Evolutionary conservation across 2,797 vertebrate genomes (phyloP), one percentile per base, ranked within the genome.

Genomic region (Pseudomugil tenellus): DNA sequence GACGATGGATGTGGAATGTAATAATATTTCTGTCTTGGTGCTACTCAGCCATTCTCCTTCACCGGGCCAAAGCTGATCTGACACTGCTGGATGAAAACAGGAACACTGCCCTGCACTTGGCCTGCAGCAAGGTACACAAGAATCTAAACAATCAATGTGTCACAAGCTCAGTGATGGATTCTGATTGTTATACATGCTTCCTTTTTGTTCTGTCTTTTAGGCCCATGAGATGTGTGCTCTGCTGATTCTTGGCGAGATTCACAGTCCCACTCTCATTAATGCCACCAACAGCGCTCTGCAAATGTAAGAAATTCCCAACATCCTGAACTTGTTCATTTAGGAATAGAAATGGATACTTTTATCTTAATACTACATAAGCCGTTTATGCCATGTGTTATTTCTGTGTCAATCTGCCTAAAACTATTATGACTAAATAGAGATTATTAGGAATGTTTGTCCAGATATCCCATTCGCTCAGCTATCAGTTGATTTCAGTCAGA

Each of bases 221-320:
- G 96, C 96, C 84, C 97, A 99, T 93, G 98, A 99, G 91, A 98
- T 97, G 95, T 99, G 97, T 90, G 97, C 98, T 87, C 96, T 99
- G 92, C 95, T 99, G 94, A 97, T 99, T 88, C 94, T 99, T 94
- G 96, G 96, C 72, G 97, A 98, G 92, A 98, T 96, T 87, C 96
- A 97, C 90, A 96, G 96, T 92, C 95, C 96, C 82, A 96, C 96
- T 87, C 96, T 98, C 92, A 98, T 99, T 92, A 98, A 98, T 85
- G 95, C 96, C 86, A 96, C 96, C 86, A 99, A 99, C 94, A 95
- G 93, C 77, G 95, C 96, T 76, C 95, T 98, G 92, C 98, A 99
- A 92, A 99, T 97, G 98, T 99, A 88, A 99, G 97, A 92, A 67
- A 23, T 14, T 54, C 4, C 0, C 23, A 51, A 51, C 7, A 34